Base-by-base conservation (phyloP, 2,888 invertebrate genomes). In the Drosophila ezoana region DNA sequence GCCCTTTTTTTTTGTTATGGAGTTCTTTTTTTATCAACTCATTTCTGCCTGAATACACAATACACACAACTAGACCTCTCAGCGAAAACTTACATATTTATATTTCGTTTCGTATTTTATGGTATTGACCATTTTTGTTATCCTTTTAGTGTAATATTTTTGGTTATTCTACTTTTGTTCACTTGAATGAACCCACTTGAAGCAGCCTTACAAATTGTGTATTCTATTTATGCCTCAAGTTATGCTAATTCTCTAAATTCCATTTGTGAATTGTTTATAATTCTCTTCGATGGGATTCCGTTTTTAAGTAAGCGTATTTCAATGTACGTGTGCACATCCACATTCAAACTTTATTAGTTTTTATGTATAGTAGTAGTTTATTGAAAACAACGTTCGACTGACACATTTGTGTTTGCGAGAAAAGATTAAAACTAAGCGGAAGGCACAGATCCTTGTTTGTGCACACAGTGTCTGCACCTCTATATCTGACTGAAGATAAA, bases 21-120 rank as follows among this genome's bases (percentile, higher is more conserved):
- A 18, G 49, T 56, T 48, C 48, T 43, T 68, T 62, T 64, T 79
- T 81, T 81, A 86, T 86, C 78, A 73, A 70, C 58, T 33, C 51
- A 63, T 66, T 86, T 83, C 81, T 78, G 52, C 65, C 54, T 70
- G 87, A 83, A 78, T 86, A 69, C 71, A 76, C 87, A 80, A 41
- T 16, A 53, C 38, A 61, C 61, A 52, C 52, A 45, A 47, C 54
- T 38, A 59, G 48, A 58, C 32, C 72, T 72, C 43, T 59, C 61
- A 41, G 75, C 56, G 45, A 79, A 58, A 72, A 57, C 41, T 58
- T 47, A 76, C 56, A 71, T 57, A 54, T 56, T 53, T 49, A 32
- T 51, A 18, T 44, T 45, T 32, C 5, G 14, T 43, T 38, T 58
- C 4, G 4, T 6, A 43, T 33, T 48, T 66, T 52, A 38, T n/a